Base-by-base conservation (phyloP, 1,140 invertebrate species). In the Catajapyx aquilonaris region DNA sequence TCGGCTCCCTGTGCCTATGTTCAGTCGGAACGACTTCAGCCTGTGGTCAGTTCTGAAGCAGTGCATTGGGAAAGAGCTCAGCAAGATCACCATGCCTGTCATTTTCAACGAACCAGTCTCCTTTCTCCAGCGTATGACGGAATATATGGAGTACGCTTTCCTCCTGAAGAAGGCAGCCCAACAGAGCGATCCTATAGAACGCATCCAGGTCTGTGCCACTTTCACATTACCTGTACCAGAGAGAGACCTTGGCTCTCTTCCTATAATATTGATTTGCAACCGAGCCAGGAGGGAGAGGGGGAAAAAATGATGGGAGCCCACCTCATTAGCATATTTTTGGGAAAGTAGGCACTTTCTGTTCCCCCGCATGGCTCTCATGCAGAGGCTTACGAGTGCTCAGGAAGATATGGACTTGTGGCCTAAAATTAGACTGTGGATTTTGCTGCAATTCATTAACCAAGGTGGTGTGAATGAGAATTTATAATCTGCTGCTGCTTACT, bases 21-120 rank as follows among this genome's bases (percentile, higher is more conserved):
- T 83, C 53, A 77, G 77, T 48, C 66, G 77, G 38, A 76, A 74
- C 55, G 84, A 94, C 60, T 81, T 88, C 59, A 90, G 83, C 56
- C 70, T 94, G 35, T 94, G 87, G 84, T 86, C 84, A 39, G 83
- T 93, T 43, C 60, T 95, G 44, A 88, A 87, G 61, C 81, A 85
- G 55, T 88, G 84, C 50, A 79, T 95, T 48, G 86, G 88, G 46
- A 93, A 93, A 65, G 90, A 95, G 56, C 62, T 96, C 34, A 90
- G 85, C 48, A 93, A 94, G 62, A 91, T 95, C 49, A 87, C 88
- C 5, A 94, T 96, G 87, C 91, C 91, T 20, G 84, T 96, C 25
- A 74, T 86, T 34, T 90, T 95, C 58, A 96, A 96, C 59, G 91
- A 97, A 60, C 91, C 91, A 0, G 60, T 96, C 22, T 88, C 81